These are phyloP conservation scores for Leucopternis melanops DNA, from an alignment of 2,113 vertebrate species.

Conservation along the genomic window DNA sequence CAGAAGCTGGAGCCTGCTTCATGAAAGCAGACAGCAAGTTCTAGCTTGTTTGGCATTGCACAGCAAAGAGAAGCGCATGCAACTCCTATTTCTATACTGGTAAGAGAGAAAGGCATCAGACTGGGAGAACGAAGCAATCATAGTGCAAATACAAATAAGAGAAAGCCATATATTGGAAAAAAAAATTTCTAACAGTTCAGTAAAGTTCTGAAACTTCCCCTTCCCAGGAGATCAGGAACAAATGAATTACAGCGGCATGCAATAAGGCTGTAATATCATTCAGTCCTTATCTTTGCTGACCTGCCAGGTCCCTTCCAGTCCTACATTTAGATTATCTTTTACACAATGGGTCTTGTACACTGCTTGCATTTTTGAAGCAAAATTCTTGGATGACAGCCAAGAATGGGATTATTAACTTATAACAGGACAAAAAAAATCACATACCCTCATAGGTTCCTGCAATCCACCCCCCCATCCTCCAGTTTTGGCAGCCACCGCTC, in stretches of 20 bases:
- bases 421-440: not conserved
- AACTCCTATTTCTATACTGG: not conserved
- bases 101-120: not conserved
- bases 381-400: slow-evolving; percentile 46
- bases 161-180: not conserved
- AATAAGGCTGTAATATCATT: not conserved
- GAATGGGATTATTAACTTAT: slow-evolving; percentile 36
- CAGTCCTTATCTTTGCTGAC: slow-evolving; percentile 16
- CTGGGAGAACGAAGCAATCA: not conserved
- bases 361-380: slow-evolving; percentile 23
- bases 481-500: not conserved
- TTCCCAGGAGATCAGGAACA: not conserved
- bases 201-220: not conserved
- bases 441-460: not conserved
- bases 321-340: slow-evolving; percentile 23
- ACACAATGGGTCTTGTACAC: not conserved
- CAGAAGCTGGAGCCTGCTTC: not conserved
- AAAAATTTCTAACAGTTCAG: not conserved
- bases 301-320: slow-evolving; percentile 28
- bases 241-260: not conserved
- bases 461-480: not conserved
- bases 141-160: not conserved
- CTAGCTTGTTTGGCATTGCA: not conserved
- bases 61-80: not conserved
- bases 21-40: not conserved